Conservation (phyloP, 2,888 invertebrate genomes). For the Operophtera brumata region DNA sequence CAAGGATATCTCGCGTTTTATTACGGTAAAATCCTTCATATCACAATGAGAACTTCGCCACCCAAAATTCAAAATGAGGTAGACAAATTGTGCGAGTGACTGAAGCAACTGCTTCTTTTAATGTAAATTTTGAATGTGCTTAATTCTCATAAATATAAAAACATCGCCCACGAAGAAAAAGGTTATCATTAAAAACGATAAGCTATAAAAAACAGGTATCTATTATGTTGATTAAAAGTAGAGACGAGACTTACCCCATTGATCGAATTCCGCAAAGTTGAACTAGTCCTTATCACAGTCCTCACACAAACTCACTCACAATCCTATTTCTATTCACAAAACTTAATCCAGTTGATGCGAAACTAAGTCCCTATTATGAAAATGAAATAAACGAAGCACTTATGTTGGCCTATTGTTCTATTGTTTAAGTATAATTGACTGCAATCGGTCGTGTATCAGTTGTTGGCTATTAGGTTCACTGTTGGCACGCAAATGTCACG, state of each 20-base stretch:
- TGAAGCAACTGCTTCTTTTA: too few species aligned
- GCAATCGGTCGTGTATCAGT: constrained; percentile 43
- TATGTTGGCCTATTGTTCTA: constrained; percentile 15
- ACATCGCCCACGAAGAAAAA: too few species aligned
- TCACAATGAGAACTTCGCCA: too few species aligned
- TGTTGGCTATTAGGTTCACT: constrained; percentile 39
- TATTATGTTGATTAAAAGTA: too few species aligned
- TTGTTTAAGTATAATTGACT: constrained; percentile 43
- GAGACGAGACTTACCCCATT: constrained; percentile 11
- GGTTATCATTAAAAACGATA: too few species aligned
- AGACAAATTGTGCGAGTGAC: too few species aligned
- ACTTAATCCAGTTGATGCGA: neutral
- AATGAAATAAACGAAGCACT: constrained; percentile 6
- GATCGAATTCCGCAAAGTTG: constrained; percentile 1
- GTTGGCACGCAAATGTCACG: constrained; percentile 63
- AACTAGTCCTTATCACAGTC: neutral
- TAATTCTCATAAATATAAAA: too few species aligned
- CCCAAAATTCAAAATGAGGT: too few species aligned
- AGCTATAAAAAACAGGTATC: too few species aligned
- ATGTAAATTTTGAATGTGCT: too few species aligned
- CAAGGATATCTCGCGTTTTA: too few species aligned
- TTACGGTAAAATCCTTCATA: too few species aligned
- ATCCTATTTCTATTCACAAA: constrained; percentile 3
- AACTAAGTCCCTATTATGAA: neutral
- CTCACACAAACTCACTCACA: constrained; percentile 8